These are phyloP conservation scores for Pollachius pollachius DNA, from an alignment of 2,113 vertebrate species.

Conservation along the genomic window DNA sequence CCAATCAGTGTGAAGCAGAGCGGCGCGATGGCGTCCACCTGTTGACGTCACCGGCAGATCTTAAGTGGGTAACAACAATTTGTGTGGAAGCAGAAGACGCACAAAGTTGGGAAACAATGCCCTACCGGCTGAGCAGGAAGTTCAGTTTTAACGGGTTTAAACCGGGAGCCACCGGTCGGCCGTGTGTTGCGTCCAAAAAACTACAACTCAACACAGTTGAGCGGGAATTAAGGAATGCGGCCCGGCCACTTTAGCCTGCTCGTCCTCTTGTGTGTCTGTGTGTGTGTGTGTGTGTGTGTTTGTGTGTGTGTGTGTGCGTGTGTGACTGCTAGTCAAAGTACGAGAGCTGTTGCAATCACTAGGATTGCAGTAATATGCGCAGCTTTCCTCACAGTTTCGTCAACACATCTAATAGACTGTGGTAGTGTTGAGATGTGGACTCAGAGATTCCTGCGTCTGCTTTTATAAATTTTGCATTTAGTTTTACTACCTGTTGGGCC, in stretches of 20 bases:
- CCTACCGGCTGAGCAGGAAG: constrained; percentile 47
- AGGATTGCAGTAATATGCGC: neutral
- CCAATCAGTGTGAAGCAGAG: no score
- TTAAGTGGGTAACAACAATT: no score
- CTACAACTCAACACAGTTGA: constrained; percentile 20
- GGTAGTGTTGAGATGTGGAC: neutral
- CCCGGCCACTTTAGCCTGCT: constrained; percentile 50
- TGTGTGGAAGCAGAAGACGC: no score
- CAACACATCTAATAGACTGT: neutral
- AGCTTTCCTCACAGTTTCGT: neutral
- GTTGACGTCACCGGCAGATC: no score
- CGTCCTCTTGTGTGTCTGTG: constrained; percentile 35
- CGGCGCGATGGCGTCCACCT: no score
- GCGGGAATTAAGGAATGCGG: constrained; percentile 55
- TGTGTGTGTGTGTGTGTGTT: neutral
- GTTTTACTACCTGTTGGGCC: neutral
- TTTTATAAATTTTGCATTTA: neutral
- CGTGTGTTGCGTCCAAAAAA: constrained; percentile 36
- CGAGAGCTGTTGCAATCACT: neutral
- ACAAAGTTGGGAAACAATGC: no score
- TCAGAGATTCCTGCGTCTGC: neutral
- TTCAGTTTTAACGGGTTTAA: constrained; percentile 21
- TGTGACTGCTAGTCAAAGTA: neutral
- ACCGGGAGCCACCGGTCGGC: constrained; percentile 25
- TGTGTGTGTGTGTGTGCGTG: neutral